Evolutionary conservation across 1,140 invertebrate species (phyloP).

Genomic region (Subanguina moxae): DNA sequence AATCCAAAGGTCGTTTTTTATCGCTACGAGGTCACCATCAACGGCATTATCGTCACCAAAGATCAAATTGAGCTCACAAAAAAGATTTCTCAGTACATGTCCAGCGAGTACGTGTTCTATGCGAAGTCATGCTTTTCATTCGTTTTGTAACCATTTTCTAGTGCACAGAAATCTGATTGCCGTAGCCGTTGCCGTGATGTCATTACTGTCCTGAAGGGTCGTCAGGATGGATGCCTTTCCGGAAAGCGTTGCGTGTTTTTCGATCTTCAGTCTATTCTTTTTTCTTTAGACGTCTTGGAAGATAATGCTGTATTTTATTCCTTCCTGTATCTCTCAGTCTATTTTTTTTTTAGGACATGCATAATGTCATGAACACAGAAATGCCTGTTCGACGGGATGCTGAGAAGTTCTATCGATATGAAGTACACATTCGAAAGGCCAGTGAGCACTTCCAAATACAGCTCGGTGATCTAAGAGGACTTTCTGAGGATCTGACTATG

Average conservation of each 20-base stretch:
- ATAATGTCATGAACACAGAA: neutral
- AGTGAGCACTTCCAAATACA: neutral
- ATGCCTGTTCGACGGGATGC: neutral
- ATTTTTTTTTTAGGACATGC: neutral
- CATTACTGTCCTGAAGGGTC: constrained; percentile 4
- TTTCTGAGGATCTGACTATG: neutral
- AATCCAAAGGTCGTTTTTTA: no score
- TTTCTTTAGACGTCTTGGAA: constrained; percentile 1
- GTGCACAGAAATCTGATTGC: constrained; percentile 5
- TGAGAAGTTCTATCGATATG: neutral
- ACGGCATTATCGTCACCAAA: no score
- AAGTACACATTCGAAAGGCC: constrained; percentile 2
- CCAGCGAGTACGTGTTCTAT: no score
- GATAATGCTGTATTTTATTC: neutral
- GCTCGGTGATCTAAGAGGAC: constrained; percentile 7
- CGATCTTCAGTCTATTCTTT: constrained; percentile 26
- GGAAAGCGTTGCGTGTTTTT: constrained; percentile 12
- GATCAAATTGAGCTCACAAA: no score
- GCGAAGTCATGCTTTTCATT: no score
- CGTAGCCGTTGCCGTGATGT: constrained; percentile 16
- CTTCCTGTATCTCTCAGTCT: neutral
- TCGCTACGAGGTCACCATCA: no score
- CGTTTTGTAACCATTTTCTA: no score
- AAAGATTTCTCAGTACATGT: no score
- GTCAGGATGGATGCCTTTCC: neutral